Conservation (phyloP, 2,113 vertebrate genomes). For the Mormoops blainvillei region DNA sequence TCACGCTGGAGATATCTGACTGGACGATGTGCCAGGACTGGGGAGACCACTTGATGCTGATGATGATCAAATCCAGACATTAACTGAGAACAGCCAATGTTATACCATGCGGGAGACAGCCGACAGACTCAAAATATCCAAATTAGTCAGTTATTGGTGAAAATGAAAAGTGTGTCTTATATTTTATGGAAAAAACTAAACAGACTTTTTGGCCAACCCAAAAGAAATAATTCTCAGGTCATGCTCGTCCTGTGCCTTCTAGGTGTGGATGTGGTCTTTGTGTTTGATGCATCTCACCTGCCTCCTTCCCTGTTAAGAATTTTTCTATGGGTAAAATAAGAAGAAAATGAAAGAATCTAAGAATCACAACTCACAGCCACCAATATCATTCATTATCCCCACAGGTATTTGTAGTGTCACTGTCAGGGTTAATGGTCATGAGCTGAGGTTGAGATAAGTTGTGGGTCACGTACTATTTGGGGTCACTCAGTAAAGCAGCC, state of each 20-base stretch:
- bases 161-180: too few relatives aligned
- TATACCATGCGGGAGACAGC: too few relatives aligned
- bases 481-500: background rate
- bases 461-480: background rate
- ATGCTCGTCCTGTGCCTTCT: background rate
- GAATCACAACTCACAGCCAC: background rate
- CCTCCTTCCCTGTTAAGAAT: background rate
- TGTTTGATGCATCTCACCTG: background rate
- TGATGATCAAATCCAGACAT: too few relatives aligned
- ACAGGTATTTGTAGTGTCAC: background rate
- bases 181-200: too few relatives aligned
- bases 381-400: background rate
- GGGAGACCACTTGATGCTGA: too few relatives aligned
- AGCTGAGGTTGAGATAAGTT: background rate
- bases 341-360: background rate
- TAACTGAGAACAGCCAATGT: too few relatives aligned
- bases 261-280: background rate
- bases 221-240: background rate
- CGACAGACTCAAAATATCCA: too few relatives aligned
- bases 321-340: background rate
- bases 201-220: too few relatives aligned
- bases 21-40: too few relatives aligned
- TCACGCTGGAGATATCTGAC: too few relatives aligned
- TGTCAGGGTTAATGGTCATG: background rate
- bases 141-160: too few relatives aligned